Evolutionary conservation across 2,113 vertebrate genomes (phyloP).

Genomic region (Paraplagusia blochii): DNA sequence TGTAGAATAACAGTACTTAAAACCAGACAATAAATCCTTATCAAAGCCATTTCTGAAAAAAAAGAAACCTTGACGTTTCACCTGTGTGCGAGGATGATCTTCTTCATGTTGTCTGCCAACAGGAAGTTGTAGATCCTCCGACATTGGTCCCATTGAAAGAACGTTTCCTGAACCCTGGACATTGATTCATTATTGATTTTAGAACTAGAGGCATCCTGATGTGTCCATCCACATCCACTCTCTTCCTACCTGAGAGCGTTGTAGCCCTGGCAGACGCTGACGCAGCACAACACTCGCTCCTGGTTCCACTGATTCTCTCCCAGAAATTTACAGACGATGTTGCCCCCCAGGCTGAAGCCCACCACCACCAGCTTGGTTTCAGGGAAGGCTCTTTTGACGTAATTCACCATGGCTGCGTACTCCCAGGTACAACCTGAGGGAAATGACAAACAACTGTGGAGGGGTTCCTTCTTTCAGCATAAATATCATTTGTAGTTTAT

Average conservation of each 20-base stretch:
- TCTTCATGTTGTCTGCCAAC: conserved; percentile 92
- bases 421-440: conserved; percentile 90
- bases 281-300: conserved; percentile 86
- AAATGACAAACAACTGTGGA: conserved; percentile 9
- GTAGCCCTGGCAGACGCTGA: conserved; percentile 92
- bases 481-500: no score
- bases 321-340: conserved; percentile 91
- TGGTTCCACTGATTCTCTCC: conserved; percentile 87
- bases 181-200: not conserved
- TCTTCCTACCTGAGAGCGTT: conserved; percentile 82
- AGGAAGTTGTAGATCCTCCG: conserved; percentile 92
- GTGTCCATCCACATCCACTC: not conserved
- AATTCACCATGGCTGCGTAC: conserved; percentile 86
- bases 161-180: conserved; percentile 87
- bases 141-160: conserved; percentile 93
- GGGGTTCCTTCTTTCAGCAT: no score
- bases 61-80: conserved; percentile 35
- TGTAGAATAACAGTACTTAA: no score
- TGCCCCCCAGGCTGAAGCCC: conserved; percentile 92
- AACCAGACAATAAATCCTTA: no score
- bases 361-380: conserved; percentile 83
- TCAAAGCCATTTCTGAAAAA: no score
- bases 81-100: conserved; percentile 91
- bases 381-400: conserved; percentile 82
- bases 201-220: not conserved